Conservation (phyloP, 2,113 vertebrate genomes). For the Progne subis region DNA sequence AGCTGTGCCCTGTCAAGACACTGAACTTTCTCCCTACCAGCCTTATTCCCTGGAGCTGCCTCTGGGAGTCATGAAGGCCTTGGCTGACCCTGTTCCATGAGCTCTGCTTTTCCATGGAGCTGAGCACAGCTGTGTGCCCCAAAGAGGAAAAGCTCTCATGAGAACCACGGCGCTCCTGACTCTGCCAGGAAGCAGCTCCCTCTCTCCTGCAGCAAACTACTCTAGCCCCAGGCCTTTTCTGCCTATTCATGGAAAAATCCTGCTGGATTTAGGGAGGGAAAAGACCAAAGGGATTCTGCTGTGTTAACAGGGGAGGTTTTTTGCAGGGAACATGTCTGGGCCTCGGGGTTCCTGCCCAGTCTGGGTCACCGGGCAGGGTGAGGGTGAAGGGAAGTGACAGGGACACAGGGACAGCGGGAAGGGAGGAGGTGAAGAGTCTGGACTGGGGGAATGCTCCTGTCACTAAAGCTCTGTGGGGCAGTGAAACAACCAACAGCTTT, state of each 20-base stretch:
- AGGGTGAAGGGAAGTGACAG: not conserved
- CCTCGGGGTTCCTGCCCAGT: not conserved
- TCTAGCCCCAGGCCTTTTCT: not conserved
- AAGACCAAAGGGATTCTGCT: not conserved
- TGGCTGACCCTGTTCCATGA: not conserved
- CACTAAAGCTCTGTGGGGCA: not conserved
- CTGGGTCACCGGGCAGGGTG: rapidly evolving
- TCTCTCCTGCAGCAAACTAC: not conserved
- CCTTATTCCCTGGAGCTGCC: not conserved
- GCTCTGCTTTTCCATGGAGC: not conserved
- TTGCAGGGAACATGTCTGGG: not conserved
- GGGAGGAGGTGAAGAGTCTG: not conserved
- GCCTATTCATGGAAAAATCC: slow-evolving; percentile 44
- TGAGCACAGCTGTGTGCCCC: not conserved
- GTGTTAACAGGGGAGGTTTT: not conserved
- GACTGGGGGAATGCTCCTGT: not conserved
- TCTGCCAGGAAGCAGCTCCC: not conserved
- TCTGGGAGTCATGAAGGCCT: not conserved
- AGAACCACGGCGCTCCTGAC: not conserved
- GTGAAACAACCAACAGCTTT: not conserved
- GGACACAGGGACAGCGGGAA: not conserved
- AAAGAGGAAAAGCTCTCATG: not conserved
- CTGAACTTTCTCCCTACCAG: not conserved
- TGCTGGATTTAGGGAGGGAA: not conserved
- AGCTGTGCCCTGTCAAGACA: not conserved